Evolutionary conservation across 1,140 invertebrate species (phyloP), one percentile per base, ranked within the genome.

Genomic region (Drosophila funebris): DNA sequence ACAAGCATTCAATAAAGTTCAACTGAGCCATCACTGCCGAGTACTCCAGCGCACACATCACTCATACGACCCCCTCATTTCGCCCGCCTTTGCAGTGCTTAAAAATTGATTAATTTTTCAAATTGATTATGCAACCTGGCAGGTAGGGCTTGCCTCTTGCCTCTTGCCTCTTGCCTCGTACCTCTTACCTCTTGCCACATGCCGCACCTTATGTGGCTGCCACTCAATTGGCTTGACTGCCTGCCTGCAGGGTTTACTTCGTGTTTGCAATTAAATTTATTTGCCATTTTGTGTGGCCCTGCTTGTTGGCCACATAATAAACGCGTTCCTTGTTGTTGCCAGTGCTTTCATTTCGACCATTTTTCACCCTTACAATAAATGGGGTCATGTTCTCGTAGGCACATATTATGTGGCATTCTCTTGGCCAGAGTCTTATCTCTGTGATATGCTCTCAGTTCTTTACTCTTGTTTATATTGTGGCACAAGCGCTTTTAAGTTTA

Each of bases 91-190:
- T 4, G 22, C 22, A 29, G 24, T 24, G 29, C 62, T 22, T 50
- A 24, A 27, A 50, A 54, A 9, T 48, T 66, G 66, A 80, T 80
- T 80, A 73, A 80, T 73, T 80, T 76, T 16, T 13, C 43, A 80
- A 79, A 76, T 79, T 79, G 56, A 67, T 80, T 80, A 75, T 72
- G 73, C 44, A 80, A 56, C 72, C 57, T 44, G 67, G 9, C 61
- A 36, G 39, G 43, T 46, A 1, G 24, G 4, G 22, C 20, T 44
- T 44, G 20, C 43, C 43, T n/a, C 43, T 18, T 24, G 1, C 4
- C 29, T 31, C 36, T 44, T 44, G 20, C 43, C 43, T n/a, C 43
- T 18, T 24, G 1, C 4, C 29, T 31, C 36, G n/a, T n/a, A n/a
- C n/a, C n/a, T n/a, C n/a, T n/a, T 27, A 5, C 24, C 2, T 27